Evolutionary conservation across 1,140 invertebrate species (phyloP).

Genomic region (Diprion similis): DNA sequence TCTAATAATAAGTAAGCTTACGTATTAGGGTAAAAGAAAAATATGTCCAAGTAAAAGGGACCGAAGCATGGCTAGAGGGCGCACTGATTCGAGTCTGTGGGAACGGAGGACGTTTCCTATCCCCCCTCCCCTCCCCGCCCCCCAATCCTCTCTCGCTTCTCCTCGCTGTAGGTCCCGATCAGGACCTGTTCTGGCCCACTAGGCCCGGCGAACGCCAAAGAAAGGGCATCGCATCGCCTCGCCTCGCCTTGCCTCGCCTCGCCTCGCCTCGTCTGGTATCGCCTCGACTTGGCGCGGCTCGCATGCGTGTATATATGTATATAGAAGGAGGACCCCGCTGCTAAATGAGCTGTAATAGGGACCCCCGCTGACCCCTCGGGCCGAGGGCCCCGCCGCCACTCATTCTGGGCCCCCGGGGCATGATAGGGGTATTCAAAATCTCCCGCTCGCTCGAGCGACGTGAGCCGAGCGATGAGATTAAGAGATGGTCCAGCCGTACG

Average conservation of each 20-base stretch:
- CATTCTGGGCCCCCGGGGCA: constrained; percentile 7
- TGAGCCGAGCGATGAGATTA: constrained; percentile 1
- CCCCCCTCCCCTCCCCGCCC: too few relatives aligned
- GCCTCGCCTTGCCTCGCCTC: not conserved
- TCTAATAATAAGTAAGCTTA: too few relatives aligned
- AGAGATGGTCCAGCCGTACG: not conserved
- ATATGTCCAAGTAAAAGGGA: too few relatives aligned
- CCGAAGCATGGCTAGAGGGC: too few relatives aligned
- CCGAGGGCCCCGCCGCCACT: not conserved
- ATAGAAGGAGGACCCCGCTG: constrained; percentile 55
- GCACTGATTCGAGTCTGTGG: constrained; percentile 28
- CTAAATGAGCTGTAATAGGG: constrained; percentile 63
- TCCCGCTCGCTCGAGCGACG: constrained; percentile 24
- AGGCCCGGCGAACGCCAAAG: constrained; percentile 41
- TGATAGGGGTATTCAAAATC: constrained; percentile 14
- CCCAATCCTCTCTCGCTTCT: too few relatives aligned
- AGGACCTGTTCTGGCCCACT: constrained; percentile 47
- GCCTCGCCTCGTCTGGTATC: not conserved
- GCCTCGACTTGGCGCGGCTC: not conserved
- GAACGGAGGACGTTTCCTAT: constrained; percentile 39
- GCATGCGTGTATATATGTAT: not conserved
- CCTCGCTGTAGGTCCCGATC: constrained; percentile 46
- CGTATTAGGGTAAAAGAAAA: too few relatives aligned
- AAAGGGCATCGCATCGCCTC: constrained; percentile 18
- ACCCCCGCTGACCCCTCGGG: constrained; percentile 53